Evolutionary conservation across 2,888 invertebrate genomes (phyloP), one percentile per base, ranked within the genome.

Genomic region (Andrena marginata): DNA sequence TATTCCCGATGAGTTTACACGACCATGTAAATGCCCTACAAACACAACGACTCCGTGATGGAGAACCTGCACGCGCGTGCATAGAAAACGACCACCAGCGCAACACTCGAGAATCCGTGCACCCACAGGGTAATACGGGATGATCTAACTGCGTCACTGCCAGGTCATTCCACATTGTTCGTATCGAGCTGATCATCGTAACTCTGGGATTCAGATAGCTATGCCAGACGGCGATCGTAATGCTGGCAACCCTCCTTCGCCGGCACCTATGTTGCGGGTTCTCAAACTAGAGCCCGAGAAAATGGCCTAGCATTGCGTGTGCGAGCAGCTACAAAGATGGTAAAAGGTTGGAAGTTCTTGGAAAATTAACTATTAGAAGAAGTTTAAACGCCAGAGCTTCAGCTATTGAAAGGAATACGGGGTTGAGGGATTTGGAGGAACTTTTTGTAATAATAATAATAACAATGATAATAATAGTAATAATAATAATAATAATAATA

Each of bases 101-200:
- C 62, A n/a, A 29, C 70, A 23, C 49, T 56, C 77, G 68, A 70
- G 78, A 80, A 86, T 86, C 84, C 62, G 59, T 69, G 77, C 77
- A 67, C 23, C 82, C 77, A 62, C 31, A 74, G 70, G 64, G 68
- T 85, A 82, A 85, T 85, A 83, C 63, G 72, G 79, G 73, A 77
- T 86, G 85, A 88, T 85, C 85, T 86, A 82, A 82, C 80, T 80
- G 82, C 85, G 76, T 76, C 81, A 75, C 70, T 71, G 72, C 62
- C 79, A 70, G 77, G 75, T 88, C 79, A 68, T 82, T 62, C 63
- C 77, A 77, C 82, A 82, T 85, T 82, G 84, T 82, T 77, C 74
- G 79, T 85, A 85, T 77, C 81, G 74, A 63, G 49, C 77, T 69
- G 77, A 82, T 74, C 70, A 78, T 77, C 82, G 78, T 86, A 86